Conservation (phyloP, 2,113 vertebrate species). For the Regulus satrapa region DNA sequence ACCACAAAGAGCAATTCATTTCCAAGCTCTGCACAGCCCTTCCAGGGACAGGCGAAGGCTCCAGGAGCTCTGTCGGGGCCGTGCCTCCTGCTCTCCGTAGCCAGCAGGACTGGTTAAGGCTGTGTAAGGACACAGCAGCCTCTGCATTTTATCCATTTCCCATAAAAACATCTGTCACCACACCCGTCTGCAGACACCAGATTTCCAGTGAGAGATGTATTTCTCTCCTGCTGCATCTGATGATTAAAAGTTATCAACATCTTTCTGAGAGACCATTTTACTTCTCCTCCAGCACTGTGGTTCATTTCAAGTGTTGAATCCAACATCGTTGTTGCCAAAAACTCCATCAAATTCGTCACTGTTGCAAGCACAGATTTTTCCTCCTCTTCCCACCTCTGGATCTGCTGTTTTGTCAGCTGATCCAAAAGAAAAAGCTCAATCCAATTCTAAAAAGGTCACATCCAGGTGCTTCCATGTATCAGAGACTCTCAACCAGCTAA, state of each 20-base stretch:
- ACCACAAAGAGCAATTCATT: conserved; percentile 41
- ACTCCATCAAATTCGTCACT: background rate
- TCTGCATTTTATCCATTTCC: background rate
- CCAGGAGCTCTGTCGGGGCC: background rate
- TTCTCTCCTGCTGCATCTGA: background rate
- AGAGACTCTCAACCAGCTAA: background rate
- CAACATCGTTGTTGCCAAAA: background rate
- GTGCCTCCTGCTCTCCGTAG: background rate
- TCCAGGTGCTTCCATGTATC: background rate
- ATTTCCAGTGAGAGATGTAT: background rate
- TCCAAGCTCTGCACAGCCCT: background rate
- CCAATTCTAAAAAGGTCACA: background rate
- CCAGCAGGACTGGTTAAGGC: background rate
- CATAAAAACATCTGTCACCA: accelerated
- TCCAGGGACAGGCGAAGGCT: background rate
- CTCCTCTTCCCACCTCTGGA: background rate
- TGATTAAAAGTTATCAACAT: background rate
- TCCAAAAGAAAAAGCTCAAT: no score
- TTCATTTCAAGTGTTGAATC: background rate
- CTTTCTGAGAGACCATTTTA: background rate
- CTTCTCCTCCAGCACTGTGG: background rate
- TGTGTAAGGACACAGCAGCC: background rate
- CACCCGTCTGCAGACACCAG: background rate
- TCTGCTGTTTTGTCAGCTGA: background rate
- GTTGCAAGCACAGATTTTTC: background rate